These are phyloP conservation scores for Pteropus alecto DNA, from an alignment of 2,113 vertebrate species.

Conservation along the genomic window DNA sequence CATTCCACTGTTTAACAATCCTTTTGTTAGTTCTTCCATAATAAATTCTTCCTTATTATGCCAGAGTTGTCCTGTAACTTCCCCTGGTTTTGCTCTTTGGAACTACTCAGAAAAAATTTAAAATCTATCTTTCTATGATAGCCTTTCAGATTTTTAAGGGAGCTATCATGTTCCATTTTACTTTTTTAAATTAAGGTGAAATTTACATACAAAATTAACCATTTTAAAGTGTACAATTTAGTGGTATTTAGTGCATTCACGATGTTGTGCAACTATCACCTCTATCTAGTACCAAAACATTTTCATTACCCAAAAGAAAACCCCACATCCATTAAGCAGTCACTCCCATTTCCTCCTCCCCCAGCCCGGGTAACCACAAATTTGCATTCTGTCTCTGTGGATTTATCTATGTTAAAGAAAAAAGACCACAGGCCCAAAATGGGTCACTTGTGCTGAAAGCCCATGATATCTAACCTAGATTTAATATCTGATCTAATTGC, in stretches of 20 bases:
- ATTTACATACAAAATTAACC: neutral
- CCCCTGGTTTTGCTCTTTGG: neutral
- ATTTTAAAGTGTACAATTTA: neutral
- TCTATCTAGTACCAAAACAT: conserved; percentile 32
- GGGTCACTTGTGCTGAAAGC: neutral
- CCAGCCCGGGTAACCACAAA: neutral
- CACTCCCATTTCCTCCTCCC: neutral
- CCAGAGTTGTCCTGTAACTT: conserved; percentile 27
- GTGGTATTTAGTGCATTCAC: neutral
- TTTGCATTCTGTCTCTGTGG: conserved; percentile 12
- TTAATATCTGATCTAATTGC: neutral
- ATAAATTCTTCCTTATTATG: conserved; percentile 25
- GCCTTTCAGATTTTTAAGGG: neutral
- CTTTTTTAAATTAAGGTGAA: conserved; percentile 6
- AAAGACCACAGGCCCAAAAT: neutral
- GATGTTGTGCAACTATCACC: neutral
- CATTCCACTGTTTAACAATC: neutral
- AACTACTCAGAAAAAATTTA: neutral
- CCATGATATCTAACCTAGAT: neutral
- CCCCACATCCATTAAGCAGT: neutral
- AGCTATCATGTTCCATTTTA: neutral
- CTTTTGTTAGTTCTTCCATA: neutral
- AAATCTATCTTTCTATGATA: neutral
- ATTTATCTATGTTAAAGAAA: neutral
- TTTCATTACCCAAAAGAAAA: conserved; percentile 44